Evolutionary conservation across 2,797 vertebrate genomes (phyloP), one percentile per base, ranked within the genome.

Genomic region (Cephalopachus bancanus): DNA sequence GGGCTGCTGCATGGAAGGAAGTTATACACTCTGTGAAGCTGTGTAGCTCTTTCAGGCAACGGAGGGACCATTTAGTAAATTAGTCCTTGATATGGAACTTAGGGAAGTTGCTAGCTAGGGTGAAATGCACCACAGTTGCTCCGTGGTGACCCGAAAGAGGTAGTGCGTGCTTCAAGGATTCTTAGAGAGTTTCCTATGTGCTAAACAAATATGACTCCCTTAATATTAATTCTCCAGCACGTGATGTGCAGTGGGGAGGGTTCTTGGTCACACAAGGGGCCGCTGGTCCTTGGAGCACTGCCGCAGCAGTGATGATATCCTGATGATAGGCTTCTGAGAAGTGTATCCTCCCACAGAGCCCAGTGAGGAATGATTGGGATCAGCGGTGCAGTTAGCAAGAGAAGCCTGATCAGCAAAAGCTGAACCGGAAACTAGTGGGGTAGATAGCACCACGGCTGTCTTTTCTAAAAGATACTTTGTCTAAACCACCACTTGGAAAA

Each of bases 61-160:
- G 4, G 55, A 92, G 92, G 90, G 81, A 60, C 80, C 64, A 92
- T 96, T 96, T 94, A 94, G 94, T 72, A 97, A 96, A 96, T 96
- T 93, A 91, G 80, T 95, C 55, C 19, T 96, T 96, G 88, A 74
- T 91, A 96, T 71, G 67, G 59, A 83, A 92, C 55, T 75, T 75
- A 64, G 5, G 92, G 78, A 96, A 95, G 51, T 91, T 91, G 89
- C 96, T 90, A 91, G 76, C 64, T 62, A 80, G 89, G 57, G 76
- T 96, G 55, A 93, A 94, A 97, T 67, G 75, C 86, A 92, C 59
- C 74, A n/a, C 69, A 92, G 94, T 95, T 1, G 3, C 37, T 91
- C 97, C 26, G 87, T 80, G 74, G 64, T 92, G 93, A 93, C 37
- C 55, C 30, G 24, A 55, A 94, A 93, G 89, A 90, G 84, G 51